Base-by-base conservation (phyloP, 2,113 vertebrate species). In the Chauna torquata region DNA sequence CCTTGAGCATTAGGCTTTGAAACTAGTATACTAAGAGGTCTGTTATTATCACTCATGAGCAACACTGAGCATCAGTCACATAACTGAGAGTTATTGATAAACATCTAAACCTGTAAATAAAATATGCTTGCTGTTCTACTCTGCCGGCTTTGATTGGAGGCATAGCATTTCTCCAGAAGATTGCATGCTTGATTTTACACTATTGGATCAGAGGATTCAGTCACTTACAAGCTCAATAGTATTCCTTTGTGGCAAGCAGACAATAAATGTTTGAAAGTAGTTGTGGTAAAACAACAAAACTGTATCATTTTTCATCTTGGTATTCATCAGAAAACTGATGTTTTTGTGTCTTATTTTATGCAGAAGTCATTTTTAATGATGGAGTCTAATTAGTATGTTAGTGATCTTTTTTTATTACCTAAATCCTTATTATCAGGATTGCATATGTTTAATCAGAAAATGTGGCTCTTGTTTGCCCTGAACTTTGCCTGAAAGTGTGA, bases 1-100 rank as follows among this genome's bases (percentile, higher is more conserved):
- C 30, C 54, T 92, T 68, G 54, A 80, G n/a, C 28, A 42, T 86
- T 83, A 90, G 89, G 80, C 28, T 96, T 90, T 90, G 88, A 88
- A 88, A 75, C 30, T 62, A 13, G 57, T 55, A 42, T 74, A 20
- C 70, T 54, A 82, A 80, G 38, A 84, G 45, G 32, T 88, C 92
- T 85, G 77, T 90, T 91, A 52, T 14, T 49, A 92, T 65, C 34
- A 36, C 92, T 94, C 55, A 44, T 42, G 82, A 70, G 28, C 88
- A 91, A 57, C 42, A 27, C 52, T 54, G 75, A 91, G 47, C 36
- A 78, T 71, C 92, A 80, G 55, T 65, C 80, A 76, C 45, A 27
- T 66, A 62, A 54, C n/a, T 47, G 44, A 36, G 59, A 77, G 38
- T 82, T 97, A 85, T 32, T 58, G 75, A 91, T 92, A 69, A 94